Evolutionary conservation across 2,797 vertebrate genomes (phyloP).

Genomic region (Peromyscus aztecus): DNA sequence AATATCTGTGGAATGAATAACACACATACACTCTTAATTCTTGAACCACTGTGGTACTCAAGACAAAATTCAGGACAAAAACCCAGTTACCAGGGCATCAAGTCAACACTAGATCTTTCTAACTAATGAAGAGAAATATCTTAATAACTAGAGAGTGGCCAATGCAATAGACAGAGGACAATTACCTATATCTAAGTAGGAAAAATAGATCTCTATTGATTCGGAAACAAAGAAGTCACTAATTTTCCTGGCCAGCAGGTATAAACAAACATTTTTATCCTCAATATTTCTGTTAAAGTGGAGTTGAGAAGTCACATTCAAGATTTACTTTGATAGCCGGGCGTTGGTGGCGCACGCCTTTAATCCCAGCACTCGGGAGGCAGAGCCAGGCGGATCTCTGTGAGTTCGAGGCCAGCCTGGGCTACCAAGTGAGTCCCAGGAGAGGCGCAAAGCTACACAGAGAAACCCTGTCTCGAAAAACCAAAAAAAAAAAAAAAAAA

Average conservation of each 20-base stretch:
- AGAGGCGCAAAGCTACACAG: no score
- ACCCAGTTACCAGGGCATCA: not conserved
- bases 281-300: not conserved
- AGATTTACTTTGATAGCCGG: no score
- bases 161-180: not conserved
- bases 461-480: no score
- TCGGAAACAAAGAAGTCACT: not conserved
- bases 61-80: not conserved
- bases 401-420: no score
- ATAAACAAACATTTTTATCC: not conserved
- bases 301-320: not conserved
- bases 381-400: no score
- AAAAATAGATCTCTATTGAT: not conserved
- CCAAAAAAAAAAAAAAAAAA: no score
- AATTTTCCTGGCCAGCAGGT: not conserved
- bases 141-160: not conserved
- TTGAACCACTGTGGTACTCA: not conserved
- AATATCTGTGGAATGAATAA: not conserved
- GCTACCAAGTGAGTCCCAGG: no score
- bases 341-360: no score
- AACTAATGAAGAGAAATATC: not conserved
- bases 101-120: not conserved
- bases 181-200: not conserved
- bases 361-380: no score
- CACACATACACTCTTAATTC: not conserved